These are phyloP conservation scores for Erebia ligea DNA, from an alignment of 2,888 invertebrate genomes.

Conservation along the genomic window DNA sequence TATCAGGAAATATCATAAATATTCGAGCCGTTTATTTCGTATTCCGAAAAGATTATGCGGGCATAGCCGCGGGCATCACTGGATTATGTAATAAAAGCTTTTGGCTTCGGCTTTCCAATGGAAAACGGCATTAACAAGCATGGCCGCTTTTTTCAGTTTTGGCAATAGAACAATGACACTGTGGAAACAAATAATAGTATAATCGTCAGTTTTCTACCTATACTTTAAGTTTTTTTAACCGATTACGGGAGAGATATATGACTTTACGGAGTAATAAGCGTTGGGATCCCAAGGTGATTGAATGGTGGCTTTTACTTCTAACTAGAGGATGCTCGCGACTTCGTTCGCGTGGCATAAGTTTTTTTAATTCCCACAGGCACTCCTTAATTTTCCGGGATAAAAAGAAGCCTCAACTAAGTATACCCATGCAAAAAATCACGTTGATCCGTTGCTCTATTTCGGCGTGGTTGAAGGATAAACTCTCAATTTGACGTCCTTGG, in stretches of 20 bases:
- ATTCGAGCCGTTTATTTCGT: slow-evolving; percentile 6
- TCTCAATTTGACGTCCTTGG: too few relatives aligned
- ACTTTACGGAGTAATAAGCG: too few relatives aligned
- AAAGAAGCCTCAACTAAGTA: too few relatives aligned
- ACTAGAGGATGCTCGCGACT: too few relatives aligned
- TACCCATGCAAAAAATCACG: too few relatives aligned
- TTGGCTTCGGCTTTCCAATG: slow-evolving; percentile 3
- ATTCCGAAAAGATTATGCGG: slow-evolving; percentile 19
- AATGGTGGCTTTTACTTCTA: too few relatives aligned
- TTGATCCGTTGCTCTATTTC: too few relatives aligned
- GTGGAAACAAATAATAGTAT: background rate
- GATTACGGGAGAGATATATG: background rate
- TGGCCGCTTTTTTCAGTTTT: slow-evolving; percentile 20
- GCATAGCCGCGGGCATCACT: slow-evolving; percentile 10
- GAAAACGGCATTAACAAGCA: slow-evolving; percentile 9
- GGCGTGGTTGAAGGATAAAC: too few relatives aligned
- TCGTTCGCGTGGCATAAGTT: too few relatives aligned
- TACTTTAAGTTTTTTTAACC: background rate
- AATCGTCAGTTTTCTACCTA: background rate
- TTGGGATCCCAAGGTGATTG: too few relatives aligned
- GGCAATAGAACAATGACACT: slow-evolving; percentile 11
- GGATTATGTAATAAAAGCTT: slow-evolving; percentile 20
- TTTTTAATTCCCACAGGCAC: too few relatives aligned
- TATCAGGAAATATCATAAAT: slow-evolving; percentile 15
- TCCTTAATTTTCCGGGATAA: too few relatives aligned